These are phyloP conservation scores for Corythoichthys haematopterus DNA, from an alignment of 2,113 vertebrate genomes.

Conservation along the genomic window DNA sequence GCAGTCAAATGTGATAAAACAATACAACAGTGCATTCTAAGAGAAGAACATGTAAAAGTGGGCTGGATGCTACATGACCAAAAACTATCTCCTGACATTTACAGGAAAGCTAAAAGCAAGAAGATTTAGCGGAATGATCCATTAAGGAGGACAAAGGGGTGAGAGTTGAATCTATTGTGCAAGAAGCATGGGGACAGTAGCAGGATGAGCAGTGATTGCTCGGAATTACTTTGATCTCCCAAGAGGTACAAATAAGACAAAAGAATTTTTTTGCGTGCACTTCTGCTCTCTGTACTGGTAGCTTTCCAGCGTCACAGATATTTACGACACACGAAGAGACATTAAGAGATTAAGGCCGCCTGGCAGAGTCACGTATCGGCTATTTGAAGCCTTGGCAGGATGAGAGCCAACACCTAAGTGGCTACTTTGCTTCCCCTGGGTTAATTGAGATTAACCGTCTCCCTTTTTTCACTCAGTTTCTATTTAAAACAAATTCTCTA, in stretches of 20 bases:
- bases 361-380: background rate
- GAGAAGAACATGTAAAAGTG: background rate
- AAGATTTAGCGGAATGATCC: conserved; percentile 30
- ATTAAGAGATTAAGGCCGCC: conserved; percentile 2
- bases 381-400: background rate
- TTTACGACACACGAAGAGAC: conserved; percentile 1
- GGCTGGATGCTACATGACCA: background rate
- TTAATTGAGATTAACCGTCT: background rate
- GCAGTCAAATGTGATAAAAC: background rate
- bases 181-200: conserved; percentile 1
- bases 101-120: conserved; percentile 28
- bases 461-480: background rate
- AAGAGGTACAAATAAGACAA: background rate
- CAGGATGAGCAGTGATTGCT: conserved; percentile 24
- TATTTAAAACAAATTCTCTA: background rate
- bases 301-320: background rate
- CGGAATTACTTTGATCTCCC: conserved; percentile 15
- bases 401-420: background rate
- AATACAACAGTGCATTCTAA: background rate
- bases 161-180: background rate
- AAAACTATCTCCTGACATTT: conserved; percentile 4
- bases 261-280: background rate
- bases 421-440: background rate
- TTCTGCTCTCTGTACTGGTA: background rate
- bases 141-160: conserved; percentile 18